Base-by-base conservation (phyloP, 2,113 vertebrate species). In the Oreochromis niloticus region DNA sequence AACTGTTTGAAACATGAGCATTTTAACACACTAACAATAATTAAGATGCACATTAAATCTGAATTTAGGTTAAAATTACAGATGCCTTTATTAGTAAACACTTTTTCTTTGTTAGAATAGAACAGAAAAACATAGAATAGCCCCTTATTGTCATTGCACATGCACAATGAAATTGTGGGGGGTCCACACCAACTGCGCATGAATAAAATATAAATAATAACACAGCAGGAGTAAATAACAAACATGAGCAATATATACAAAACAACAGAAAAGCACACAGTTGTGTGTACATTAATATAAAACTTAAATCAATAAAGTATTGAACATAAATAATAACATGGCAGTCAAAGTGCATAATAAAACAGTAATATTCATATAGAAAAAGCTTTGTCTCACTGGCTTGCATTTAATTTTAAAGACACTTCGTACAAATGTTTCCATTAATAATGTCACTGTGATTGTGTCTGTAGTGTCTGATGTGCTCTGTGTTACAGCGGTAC, bases 1-100 rank as follows among this genome's bases (percentile, higher is more conserved):
- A 43, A 71, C 39, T 0, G 66, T 71, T 39, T 68, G 13, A 24
- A 71, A 24, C n/a, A 71, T 0, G 12, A 43, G 36, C n/a, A 43
- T 43, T 71, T 71, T 71, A 71, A 43, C 7, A 43, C 1, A 2
- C 39, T 71, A 43, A 71, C n/a, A 41, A 71, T 24, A 71, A 43
- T 43, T 24, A 71, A 71, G 7, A 71, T 71, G 39, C 7, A 43
- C 63, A 71, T 71, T 71, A 71, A 71, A 41, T 22, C n/a, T 41
- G 66, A 4, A 71, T 71, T 24, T 43, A 43, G 7, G 2, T 3
- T 3, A 71, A 6, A 43, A 71, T 46, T 43, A 6, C 39, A 43
- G 13, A 24, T 43, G 66, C 13, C 39, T 24, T 24, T 71, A n/a
- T 43, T 43, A 0, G 63, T 71, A 39, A 71, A 16, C 2, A 14